phyloP scores from a whole-genome alignment of 2,113 vertebrate species.

The Catharus bicknelli region DNA sequence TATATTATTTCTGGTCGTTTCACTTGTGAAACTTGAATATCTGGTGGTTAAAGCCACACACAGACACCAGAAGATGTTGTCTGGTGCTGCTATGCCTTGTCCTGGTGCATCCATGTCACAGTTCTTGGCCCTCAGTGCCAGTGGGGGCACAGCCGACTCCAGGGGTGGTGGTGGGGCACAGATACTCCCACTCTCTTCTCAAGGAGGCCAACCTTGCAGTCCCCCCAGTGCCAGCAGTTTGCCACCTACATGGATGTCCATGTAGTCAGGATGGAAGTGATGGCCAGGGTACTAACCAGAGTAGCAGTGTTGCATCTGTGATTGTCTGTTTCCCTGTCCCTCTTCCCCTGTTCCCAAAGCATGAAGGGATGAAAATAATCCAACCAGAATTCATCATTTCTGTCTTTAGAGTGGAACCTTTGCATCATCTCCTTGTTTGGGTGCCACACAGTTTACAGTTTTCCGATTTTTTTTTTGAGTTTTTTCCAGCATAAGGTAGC shows the following conservation, averaged over 20 bases:
- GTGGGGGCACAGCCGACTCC: rapidly evolving
- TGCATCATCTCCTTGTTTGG: background rate
- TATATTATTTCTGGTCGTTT: background rate
- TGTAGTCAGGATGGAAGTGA: background rate
- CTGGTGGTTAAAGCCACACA: background rate
- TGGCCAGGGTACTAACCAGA: background rate
- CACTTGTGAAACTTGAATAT: background rate
- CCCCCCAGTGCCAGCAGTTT: background rate
- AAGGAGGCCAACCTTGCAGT: background rate
- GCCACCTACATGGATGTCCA: background rate
- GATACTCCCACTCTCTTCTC: background rate
- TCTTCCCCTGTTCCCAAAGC: background rate
- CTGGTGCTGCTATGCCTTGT: background rate
- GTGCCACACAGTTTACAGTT: background rate
- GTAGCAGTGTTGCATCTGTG: background rate
- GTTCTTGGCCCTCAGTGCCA: background rate
- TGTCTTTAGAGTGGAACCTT: background rate
- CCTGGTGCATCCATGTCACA: background rate
- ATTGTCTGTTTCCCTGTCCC: background rate
- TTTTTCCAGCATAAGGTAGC: background rate
- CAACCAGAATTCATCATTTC: background rate
- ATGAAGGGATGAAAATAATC: background rate
- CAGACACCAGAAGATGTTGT: background rate
- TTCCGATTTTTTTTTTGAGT: background rate
- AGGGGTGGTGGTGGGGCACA: background rate